These are phyloP conservation scores for Drosophila algonquin DNA, from an alignment of 2,888 invertebrate genomes.

Conservation along the genomic window DNA sequence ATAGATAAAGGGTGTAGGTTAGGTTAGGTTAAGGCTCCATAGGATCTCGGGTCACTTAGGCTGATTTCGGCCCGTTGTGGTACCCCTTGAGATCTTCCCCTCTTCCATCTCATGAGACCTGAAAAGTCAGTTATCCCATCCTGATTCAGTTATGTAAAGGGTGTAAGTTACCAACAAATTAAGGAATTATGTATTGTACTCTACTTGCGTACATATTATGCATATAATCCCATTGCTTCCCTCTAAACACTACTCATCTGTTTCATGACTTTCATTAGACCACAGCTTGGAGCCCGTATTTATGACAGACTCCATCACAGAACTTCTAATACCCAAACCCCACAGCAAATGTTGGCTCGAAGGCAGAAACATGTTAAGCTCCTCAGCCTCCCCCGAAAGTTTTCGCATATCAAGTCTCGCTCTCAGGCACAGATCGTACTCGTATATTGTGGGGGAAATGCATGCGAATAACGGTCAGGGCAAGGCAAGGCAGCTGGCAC, in stretches of 20 bases:
- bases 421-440: constrained; percentile 8
- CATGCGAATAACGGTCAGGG: constrained; percentile 3
- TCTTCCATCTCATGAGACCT: too few species aligned
- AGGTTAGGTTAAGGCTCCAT: too few species aligned
- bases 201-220: too few species aligned
- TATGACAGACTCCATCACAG: constrained; percentile 1
- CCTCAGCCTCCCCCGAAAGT: neutral
- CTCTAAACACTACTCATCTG: neutral
- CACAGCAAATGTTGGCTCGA: constrained; percentile 6
- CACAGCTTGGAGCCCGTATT: neutral
- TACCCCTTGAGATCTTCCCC: too few species aligned
- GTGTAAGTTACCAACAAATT: too few species aligned
- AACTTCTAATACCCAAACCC: constrained; percentile 11
- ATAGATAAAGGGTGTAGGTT: too few species aligned
- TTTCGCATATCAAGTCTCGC: constrained; percentile 23
- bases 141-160: too few species aligned
- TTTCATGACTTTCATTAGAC: neutral
- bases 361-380: constrained; percentile 18
- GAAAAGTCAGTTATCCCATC: too few species aligned
- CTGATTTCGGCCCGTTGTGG: too few species aligned
- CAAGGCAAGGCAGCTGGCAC: neutral
- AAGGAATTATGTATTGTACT: too few species aligned
- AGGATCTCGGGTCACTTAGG: too few species aligned
- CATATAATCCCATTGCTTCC: too few species aligned
- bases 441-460: constrained; percentile 19